Percentiles rank a stretch among this genome's conserved stretches.
Conservation (phyloP, 2,113 vertebrate species). For the Geococcyx californianus region DNA sequence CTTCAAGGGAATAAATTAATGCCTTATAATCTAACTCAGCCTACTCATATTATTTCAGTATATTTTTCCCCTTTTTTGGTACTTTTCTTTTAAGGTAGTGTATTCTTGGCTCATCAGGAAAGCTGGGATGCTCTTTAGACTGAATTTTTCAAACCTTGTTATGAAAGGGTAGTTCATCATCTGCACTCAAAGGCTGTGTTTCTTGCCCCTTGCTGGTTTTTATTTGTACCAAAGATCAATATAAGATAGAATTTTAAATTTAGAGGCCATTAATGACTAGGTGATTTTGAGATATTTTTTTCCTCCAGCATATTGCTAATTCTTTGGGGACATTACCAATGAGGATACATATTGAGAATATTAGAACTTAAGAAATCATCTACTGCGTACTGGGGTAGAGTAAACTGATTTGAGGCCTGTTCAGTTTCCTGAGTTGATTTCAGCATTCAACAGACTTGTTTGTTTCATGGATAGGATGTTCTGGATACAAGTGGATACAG, state of each 20-base stretch:
- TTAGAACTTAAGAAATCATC: neutral
- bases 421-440: neutral
- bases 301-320: neutral
- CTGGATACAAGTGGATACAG: neutral
- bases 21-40: neutral
- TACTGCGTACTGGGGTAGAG: neutral
- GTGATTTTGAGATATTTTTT: neutral
- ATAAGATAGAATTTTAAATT: neutral
- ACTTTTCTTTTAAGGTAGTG: neutral
- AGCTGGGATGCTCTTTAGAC: neutral
- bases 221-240: neutral
- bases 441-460: neutral
- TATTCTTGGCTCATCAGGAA: neutral
- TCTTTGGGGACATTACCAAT: neutral
- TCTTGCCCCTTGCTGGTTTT: neutral
- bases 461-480: neutral
- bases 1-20: neutral
- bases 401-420: neutral
- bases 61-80: neutral
- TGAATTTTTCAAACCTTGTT: neutral
- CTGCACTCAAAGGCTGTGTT: neutral
- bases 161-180: neutral
- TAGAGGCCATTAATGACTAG: neutral
- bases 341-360: neutral
- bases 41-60: neutral